Percentiles rank a stretch among this genome's conserved stretches.
Conservation (phyloP, 2,797 vertebrate genomes). For the Delichon dasypus region DNA sequence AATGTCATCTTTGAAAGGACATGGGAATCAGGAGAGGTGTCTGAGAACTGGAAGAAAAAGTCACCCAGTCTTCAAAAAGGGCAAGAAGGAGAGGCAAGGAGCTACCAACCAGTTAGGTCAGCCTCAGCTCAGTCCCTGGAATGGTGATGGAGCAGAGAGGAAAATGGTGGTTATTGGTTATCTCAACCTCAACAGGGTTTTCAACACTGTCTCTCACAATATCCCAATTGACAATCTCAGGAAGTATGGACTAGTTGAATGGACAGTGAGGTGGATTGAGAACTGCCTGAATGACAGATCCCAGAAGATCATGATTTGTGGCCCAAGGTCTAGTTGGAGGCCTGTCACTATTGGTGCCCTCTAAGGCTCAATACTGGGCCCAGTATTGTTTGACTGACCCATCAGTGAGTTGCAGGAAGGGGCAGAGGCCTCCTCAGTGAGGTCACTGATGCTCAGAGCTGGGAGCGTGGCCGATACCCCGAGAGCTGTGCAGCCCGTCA, state of each 20-base stretch:
- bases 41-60: background rate
- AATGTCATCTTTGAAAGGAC: background rate
- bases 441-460: background rate
- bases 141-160: background rate
- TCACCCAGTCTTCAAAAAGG: background rate
- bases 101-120: background rate
- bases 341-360: accelerated
- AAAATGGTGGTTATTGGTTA: background rate
- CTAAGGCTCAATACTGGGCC: too few species aligned
- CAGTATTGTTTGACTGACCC: background rate
- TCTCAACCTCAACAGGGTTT: background rate
- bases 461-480: background rate
- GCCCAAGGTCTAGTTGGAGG: background rate
- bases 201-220: background rate
- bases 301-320: background rate
- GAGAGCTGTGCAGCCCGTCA: background rate
- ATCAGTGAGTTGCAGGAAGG: background rate
- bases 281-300: background rate
- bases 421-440: background rate
- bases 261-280: background rate
- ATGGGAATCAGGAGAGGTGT: background rate
- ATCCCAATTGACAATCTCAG: background rate
- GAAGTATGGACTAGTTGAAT: background rate
- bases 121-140: background rate
- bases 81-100: background rate